These are phyloP conservation scores for Galaxias olidus DNA, from an alignment of 2,797 vertebrate genomes.

Conservation along the genomic window DNA sequence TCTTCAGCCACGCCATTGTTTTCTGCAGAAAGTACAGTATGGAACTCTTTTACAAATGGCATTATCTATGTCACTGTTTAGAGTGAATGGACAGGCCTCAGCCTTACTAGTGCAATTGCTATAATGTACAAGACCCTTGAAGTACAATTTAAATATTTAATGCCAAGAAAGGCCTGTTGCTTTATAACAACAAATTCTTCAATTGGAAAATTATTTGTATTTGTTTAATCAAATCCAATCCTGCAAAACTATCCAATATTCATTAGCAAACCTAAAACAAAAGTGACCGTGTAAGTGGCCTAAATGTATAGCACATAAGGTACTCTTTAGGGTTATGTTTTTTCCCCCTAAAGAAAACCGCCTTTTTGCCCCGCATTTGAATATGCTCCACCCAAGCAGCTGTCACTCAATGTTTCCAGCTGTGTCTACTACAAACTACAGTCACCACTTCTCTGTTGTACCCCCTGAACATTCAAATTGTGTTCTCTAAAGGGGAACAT, in stretches of 20 bases:
- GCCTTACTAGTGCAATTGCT: too few relatives aligned
- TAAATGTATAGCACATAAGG: slow-evolving; percentile 1
- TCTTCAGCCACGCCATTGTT: slow-evolving; percentile 17
- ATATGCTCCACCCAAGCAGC: slow-evolving; percentile 10
- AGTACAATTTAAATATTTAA: too few relatives aligned
- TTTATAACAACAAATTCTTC: too few relatives aligned
- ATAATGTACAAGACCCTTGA: too few relatives aligned
- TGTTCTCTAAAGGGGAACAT: slow-evolving; percentile 4
- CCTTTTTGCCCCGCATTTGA: slow-evolving; percentile 8
- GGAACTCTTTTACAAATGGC: slow-evolving; percentile 12
- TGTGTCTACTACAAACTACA: slow-evolving; percentile 7
- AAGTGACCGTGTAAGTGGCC: slow-evolving; percentile 8
- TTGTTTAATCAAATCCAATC: too few relatives aligned
- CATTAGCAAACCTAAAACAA: background rate
- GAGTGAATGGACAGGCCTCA: too few relatives aligned
- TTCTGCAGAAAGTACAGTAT: slow-evolving; percentile 12
- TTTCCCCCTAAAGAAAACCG: background rate
- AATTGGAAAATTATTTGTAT: too few relatives aligned
- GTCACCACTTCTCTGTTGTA: slow-evolving; percentile 7
- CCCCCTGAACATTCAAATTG: background rate
- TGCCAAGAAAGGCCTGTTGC: too few relatives aligned
- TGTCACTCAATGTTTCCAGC: slow-evolving; percentile 13
- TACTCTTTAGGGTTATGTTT: background rate
- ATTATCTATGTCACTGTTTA: background rate
- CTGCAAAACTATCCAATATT: background rate